phyloP scores from a whole-genome alignment of 2,888 invertebrate species.

The Erebia ligea region DNA sequence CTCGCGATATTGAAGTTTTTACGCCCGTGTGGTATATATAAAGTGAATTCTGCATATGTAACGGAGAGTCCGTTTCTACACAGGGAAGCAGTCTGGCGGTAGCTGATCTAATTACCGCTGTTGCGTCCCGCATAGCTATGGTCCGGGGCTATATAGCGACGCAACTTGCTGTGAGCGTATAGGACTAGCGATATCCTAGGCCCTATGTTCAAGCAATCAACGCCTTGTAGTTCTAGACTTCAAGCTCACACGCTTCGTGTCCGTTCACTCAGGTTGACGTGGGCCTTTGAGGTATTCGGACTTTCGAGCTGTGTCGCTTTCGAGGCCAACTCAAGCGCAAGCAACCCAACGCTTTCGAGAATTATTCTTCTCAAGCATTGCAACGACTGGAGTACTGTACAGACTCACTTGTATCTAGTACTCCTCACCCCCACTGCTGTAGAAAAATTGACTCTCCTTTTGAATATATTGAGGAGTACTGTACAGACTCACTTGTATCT shows the following conservation, averaged over 20 bases:
- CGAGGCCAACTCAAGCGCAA: neutral
- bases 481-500: neutral
- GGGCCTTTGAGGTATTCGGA: neutral
- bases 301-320: neutral
- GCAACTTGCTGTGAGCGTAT: neutral
- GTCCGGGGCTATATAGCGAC: neutral
- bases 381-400: neutral
- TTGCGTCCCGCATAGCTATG: neutral
- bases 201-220: no score
- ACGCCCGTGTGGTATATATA: constrained; percentile 6
- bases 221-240: neutral
- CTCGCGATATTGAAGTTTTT: constrained; percentile 19
- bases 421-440: constrained; percentile 17
- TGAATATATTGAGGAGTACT: neutral
- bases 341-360: neutral
- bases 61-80: constrained; percentile 19
- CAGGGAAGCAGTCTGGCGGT: constrained; percentile 14
- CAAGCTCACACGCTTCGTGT: neutral
- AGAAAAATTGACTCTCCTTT: constrained; percentile 19
- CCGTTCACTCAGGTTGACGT: neutral
- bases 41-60: no score
- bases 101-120: constrained; percentile 10
- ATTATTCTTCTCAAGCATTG: neutral
- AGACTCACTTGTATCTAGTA: neutral
- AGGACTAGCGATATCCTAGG: no score